A percentile compares a stretch with the other conserved stretches of the same genome.
Evolutionary conservation across 2,113 vertebrate genomes (phyloP).

Genomic region (Myotis brandtii): DNA sequence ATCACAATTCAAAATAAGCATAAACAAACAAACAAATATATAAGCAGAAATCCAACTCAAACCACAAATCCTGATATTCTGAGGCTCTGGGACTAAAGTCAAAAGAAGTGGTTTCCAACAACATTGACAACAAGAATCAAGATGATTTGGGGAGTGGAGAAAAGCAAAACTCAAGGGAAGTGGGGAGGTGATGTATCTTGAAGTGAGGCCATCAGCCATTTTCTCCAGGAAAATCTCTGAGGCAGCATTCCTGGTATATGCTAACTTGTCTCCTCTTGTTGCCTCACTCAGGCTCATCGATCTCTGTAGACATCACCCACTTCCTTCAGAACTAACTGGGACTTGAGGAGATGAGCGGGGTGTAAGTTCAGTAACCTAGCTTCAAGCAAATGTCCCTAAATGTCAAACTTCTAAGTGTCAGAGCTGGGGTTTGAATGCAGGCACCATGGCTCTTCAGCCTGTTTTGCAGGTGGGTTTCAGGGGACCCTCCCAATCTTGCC

Average conservation of each 20-base stretch:
- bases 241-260: slow-evolving; percentile 6
- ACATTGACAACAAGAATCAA: slow-evolving; percentile 41
- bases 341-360: slow-evolving; percentile 78
- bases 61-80: slow-evolving; percentile 37
- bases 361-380: slow-evolving; percentile 82
- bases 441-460: neutral
- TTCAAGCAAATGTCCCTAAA: slow-evolving; percentile 82
- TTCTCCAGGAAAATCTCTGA: slow-evolving; percentile 48
- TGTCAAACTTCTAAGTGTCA: neutral
- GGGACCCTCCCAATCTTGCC: neutral
- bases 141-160: neutral
- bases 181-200: slow-evolving; percentile 6
- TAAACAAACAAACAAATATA: neutral
- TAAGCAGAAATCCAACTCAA: slow-evolving; percentile 25
- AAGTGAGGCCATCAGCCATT: slow-evolving; percentile 44
- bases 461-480: neutral
- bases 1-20: neutral
- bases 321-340: slow-evolving; percentile 84
- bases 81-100: slow-evolving; percentile 45
- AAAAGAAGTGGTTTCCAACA: slow-evolving; percentile 45
- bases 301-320: slow-evolving; percentile 80
- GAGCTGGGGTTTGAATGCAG: neutral
- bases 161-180: slow-evolving; percentile 58
- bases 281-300: slow-evolving; percentile 78
- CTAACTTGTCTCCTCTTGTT: slow-evolving; percentile 48